Evolutionary conservation across 2,888 invertebrate genomes (phyloP).

Genomic region (Linnaemya vulpina): DNA sequence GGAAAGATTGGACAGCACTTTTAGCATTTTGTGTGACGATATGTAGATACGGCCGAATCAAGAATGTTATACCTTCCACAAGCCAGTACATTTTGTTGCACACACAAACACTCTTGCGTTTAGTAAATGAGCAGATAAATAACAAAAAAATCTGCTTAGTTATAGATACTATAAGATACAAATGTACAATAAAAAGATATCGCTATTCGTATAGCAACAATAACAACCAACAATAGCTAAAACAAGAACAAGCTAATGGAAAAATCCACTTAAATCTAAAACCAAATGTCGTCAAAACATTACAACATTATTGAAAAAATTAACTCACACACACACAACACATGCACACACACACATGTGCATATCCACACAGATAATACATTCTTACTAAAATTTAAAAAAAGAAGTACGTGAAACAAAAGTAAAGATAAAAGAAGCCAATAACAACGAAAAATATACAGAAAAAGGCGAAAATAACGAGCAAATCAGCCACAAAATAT

Average conservation of each 20-base stretch:
- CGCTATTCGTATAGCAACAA: slow-evolving; percentile 8
- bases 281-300: slow-evolving; percentile 65
- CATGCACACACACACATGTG: neutral
- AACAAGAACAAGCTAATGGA: slow-evolving; percentile 59
- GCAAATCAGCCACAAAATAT: slow-evolving; percentile 55
- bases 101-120: neutral
- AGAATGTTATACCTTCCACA: slow-evolving; percentile 24
- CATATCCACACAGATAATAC: neutral
- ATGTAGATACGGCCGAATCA: neutral
- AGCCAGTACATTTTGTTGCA: neutral
- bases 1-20: too few species aligned
- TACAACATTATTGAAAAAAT: slow-evolving; percentile 52
- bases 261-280: slow-evolving; percentile 67
- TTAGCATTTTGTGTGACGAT: too few species aligned
- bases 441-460: slow-evolving; percentile 40
- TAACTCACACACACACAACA: neutral
- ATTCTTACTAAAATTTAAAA: neutral
- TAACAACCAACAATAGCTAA: slow-evolving; percentile 19
- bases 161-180: slow-evolving; percentile 36
- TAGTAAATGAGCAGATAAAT: slow-evolving; percentile 15
- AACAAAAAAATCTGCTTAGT: slow-evolving; percentile 28
- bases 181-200: slow-evolving; percentile 29
- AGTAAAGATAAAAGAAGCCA: slow-evolving; percentile 39
- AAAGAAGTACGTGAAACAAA: slow-evolving; percentile 8
- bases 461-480: slow-evolving; percentile 50